Evolutionary conservation across 1,140 invertebrate genomes (phyloP), one percentile per base, ranked within the genome.

Genomic region (Trachymyrmex cornetzi): DNA sequence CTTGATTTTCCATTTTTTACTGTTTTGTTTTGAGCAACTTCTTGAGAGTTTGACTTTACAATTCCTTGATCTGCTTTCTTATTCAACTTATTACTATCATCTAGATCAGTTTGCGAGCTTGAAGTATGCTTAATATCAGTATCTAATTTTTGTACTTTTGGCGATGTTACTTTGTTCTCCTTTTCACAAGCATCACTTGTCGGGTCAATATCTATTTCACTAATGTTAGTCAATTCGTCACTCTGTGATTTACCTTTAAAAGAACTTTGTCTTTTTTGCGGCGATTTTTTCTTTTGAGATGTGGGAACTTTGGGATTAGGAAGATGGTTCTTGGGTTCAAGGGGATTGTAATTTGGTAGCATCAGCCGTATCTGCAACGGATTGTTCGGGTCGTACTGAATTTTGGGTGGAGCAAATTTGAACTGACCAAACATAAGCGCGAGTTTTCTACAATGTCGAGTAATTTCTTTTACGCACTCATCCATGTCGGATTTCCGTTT

Each of bases 341-440:
- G 92, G 9, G 95, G 95, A 81, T 96, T 95, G 82, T 96, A 96
- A 77, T 94, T 95, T 0, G 97, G 97, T 87, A 98, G 95, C 95
- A 98, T 96, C 71, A 97, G 92, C 92, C 97, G 96, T 63, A 98
- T 95, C 91, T 98, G 97, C 90, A 96, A 96, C 3, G 95, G 94
- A 91, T 97, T 96, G 67, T 97, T 96, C 0, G 97, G 97, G 92
- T 98, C 97, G 91, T 97, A 97, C 7, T 96, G 96, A 22, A 97
- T 97, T 90, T 97, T 97, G 82, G 97, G 96, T 0, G 97, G 96
- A 2, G 98, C 97, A 94, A 98, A 98, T 48, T 97, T 96, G 93
- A 99, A 99, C 74, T 95, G 95, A 2, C 98, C 98, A 94, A 98
- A 98, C 84, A 92, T 92, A 74, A 92, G 87, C 30, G 93, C 93